phyloP scores from a whole-genome alignment of 2,888 invertebrate genomes.

The Rotaria macrura region DNA sequence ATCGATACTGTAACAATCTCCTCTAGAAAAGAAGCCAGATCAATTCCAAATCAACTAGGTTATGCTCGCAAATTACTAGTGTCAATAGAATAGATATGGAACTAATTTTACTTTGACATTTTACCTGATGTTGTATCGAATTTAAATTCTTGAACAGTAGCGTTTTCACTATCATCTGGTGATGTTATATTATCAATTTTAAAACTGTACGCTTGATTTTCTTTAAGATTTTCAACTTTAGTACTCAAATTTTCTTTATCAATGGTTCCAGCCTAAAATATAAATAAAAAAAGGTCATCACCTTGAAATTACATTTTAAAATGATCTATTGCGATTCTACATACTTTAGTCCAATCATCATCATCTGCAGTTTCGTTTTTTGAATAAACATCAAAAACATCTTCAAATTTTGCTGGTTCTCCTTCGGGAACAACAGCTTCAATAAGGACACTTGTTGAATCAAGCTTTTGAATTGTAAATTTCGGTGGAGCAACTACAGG shows the following conservation, averaged over 20 bases:
- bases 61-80: too few relatives aligned
- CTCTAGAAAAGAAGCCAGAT: too few relatives aligned
- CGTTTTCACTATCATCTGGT: too few relatives aligned
- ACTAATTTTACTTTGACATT: neutral
- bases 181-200: neutral
- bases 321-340: neutral
- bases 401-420: neutral
- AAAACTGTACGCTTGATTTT: neutral
- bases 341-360: neutral
- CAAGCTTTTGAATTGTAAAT: neutral
- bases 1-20: too few relatives aligned
- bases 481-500: neutral
- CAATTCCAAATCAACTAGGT: too few relatives aligned
- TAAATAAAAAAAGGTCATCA: too few relatives aligned
- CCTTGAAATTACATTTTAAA: too few relatives aligned
- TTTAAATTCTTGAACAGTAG: neutral
- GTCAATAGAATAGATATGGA: too few relatives aligned
- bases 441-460: neutral
- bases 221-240: neutral
- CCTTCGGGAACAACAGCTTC: neutral
- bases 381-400: neutral
- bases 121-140: neutral
- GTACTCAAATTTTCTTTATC: conserved; percentile 12
- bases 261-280: neutral
- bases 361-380: neutral